Conservation (phyloP, 2,888 invertebrate genomes). For the Volucella bombylans region DNA sequence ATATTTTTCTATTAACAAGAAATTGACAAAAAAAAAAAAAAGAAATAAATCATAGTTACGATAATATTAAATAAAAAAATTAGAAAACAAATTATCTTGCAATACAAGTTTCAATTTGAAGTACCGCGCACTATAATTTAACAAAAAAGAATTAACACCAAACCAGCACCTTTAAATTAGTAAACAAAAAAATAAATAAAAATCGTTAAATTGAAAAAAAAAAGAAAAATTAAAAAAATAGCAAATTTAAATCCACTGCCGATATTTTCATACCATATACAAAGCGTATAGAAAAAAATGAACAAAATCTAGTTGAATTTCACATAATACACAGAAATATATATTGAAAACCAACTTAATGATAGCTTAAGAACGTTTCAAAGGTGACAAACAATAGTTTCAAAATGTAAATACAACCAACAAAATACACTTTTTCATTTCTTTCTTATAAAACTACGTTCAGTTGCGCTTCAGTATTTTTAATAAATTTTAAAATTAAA, state of each 20-base stretch:
- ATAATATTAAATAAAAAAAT: constrained; percentile 43
- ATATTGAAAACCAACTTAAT: constrained; percentile 46
- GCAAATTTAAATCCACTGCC: constrained; percentile 73
- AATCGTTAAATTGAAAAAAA: constrained; percentile 51
- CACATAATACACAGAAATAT: constrained; percentile 31
- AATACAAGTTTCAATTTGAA: constrained; percentile 15
- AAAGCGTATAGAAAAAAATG: constrained; percentile 54
- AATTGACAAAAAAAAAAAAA: constrained; percentile 6
- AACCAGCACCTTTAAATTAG: constrained; percentile 64
- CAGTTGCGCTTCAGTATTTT: no score
- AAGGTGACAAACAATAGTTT: constrained; percentile 33
- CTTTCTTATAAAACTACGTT: neutral
- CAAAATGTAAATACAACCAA: constrained; percentile 15
- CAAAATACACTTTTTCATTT: neutral
- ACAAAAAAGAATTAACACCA: constrained; percentile 43
- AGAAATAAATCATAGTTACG: constrained; percentile 24
- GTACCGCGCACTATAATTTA: constrained; percentile 45
- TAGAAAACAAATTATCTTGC: constrained; percentile 22
- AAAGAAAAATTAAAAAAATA: constrained; percentile 57
- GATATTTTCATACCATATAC: constrained; percentile 74
- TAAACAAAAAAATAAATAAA: constrained; percentile 54
- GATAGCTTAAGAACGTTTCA: constrained; percentile 56
- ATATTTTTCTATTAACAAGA: constrained; percentile 64
- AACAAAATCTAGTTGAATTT: constrained; percentile 43
- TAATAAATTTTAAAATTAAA: neutral